A percentile compares a stretch with the other conserved stretches of the same genome.
Conservation (phyloP, 2,113 vertebrate genomes). For the Neodon shergylaensis region DNA sequence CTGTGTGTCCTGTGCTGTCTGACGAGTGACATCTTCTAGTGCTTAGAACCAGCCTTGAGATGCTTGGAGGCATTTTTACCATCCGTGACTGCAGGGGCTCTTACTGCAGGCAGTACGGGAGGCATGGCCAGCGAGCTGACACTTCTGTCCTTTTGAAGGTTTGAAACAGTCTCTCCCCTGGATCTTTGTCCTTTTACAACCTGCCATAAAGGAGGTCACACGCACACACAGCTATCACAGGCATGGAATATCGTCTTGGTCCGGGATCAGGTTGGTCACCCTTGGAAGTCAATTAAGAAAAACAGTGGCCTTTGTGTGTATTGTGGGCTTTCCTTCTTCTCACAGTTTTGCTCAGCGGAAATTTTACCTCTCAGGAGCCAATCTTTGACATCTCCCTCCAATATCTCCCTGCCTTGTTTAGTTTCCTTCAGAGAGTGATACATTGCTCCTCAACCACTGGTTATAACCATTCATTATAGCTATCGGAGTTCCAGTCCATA, state of each 20-base stretch:
- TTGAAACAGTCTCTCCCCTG: neutral
- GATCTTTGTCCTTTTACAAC: neutral
- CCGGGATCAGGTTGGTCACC: neutral
- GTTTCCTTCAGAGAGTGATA: neutral
- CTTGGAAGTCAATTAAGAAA: neutral
- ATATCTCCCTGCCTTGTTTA: neutral
- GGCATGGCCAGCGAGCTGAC: rapidly evolving
- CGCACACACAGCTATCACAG: neutral
- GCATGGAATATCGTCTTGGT: too few relatives aligned
- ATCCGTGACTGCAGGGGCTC: rapidly evolving
- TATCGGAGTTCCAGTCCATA: neutral
- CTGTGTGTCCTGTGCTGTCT: neutral
- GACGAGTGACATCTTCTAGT: neutral
- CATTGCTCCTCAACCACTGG: neutral
- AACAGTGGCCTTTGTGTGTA: neutral
- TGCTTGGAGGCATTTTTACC: neutral
- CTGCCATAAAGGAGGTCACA: neutral
- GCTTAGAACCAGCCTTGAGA: neutral
- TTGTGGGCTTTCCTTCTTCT: neutral
- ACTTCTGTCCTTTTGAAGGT: neutral
- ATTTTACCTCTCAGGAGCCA: neutral
- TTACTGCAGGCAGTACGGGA: neutral
- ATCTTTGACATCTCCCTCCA: neutral
- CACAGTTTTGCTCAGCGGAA: neutral
- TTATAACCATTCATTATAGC: neutral